Base-by-base conservation (phyloP, 2,797 vertebrate species). In the Gobio occitaniae region DNA sequence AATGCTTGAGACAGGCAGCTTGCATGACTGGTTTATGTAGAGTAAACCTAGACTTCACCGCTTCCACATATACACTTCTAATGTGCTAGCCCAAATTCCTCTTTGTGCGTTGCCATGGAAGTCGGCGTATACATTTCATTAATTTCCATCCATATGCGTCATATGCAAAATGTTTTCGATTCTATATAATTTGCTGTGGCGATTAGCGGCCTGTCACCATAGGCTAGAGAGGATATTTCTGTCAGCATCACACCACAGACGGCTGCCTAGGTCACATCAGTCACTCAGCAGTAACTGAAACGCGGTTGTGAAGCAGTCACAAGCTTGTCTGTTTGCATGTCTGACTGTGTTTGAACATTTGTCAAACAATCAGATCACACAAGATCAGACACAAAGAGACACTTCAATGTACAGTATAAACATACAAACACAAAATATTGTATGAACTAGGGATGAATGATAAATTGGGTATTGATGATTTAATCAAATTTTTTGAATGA, bases 131-230 rank as follows among this genome's bases (percentile, higher is more conserved):
- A 11, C 17, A 61, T 65, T 47, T 48, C 38, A 47, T 44, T 29
- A 32, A 78, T 19, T 65, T 5, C 38, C 56, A 3, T 47, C 15
- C 21, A 77, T 59, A n/a, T 25, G 41, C 8, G 2, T 63, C 38
- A n/a, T 44, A 66, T 56, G 71, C 8, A 36, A 36, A 52, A 12
- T 72, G 16, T 41, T 61, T 36, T 6, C 17, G 16, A 38, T 83
- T 76, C 32, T 66, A 38, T 25, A 83, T n/a, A 68, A 74, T 59
- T 61, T 82, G 50, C 59, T 36, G 68, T 66, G 50, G 79, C 25
- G 80, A 87, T 85, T 81, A 87, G 78, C 13, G 76, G 48, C n/a
- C 63, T 66, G 80, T 89, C 80, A 85, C 19, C 36, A 16, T 36
- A 63, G 66, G 47, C 44, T 54, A 48, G 4, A 48, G 7, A 69